A percentile compares a stretch with the other conserved stretches of the same genome.
Evolutionary conservation across 2,888 invertebrate genomes (phyloP).

Genomic region (Cheiracanthium punctorium): DNA sequence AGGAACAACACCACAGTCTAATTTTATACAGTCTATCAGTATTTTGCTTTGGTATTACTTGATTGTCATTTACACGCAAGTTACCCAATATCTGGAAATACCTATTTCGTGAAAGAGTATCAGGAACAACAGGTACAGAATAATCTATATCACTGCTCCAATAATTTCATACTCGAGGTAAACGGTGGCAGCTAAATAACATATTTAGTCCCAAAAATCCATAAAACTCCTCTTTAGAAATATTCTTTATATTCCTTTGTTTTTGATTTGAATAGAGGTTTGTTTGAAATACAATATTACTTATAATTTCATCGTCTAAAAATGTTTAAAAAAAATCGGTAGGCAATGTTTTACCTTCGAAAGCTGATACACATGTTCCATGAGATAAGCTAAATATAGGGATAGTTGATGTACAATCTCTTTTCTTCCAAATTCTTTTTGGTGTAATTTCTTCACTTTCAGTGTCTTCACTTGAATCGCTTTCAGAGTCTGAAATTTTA

Average conservation of each 20-base stretch:
- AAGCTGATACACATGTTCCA: not conserved
- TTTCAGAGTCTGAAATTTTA: constrained; percentile 12
- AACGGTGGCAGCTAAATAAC: not conserved
- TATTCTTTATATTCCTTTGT: not conserved
- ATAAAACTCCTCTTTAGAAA: constrained; percentile 19
- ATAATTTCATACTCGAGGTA: not conserved
- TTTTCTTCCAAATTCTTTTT: constrained; percentile 6
- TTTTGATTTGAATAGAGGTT: constrained; percentile 4
- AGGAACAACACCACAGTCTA: no score
- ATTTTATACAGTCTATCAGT: not conserved
- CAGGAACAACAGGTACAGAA: not conserved
- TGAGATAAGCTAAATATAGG: constrained; percentile 1
- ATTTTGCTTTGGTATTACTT: not conserved
- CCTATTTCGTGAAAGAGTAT: not conserved
- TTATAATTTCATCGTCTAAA: constrained; percentile 16
- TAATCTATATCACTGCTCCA: constrained; percentile 2
- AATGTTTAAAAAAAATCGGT: constrained; percentile 15
- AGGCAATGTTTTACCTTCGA: not conserved
- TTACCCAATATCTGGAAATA: not conserved
- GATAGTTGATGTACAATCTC: not conserved
- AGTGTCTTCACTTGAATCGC: not conserved
- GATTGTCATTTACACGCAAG: constrained; percentile 7
- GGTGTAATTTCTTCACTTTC: not conserved
- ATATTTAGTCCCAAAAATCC: constrained; percentile 18
- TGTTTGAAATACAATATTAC: constrained; percentile 10